Evolutionary conservation across 23 tunicate genomes (phyloP), one percentile per base, ranked within the genome.

Genomic region (Botrylloides violaceus): DNA sequence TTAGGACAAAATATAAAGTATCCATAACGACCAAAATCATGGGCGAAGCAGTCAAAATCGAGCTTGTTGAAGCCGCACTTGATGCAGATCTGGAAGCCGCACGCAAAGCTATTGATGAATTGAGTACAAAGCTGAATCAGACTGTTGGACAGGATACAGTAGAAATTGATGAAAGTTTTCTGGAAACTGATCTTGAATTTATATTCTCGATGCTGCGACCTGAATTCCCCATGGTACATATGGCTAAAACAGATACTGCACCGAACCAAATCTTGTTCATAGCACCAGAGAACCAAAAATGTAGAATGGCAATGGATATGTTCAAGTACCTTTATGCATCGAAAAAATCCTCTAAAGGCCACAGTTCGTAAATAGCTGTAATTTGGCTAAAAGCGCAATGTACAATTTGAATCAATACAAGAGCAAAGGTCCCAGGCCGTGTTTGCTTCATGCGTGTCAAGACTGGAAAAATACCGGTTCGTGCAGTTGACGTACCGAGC

Each of bases 251-350:
- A 34, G 35, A 63, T 31, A 28, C 32, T 31, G 26, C 70, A 3
- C 70, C 70, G 29, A 6, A 28, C 35, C 32, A 63, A 3, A 9
- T 63, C 7, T 25, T 63, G 33, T 63, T 63, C 70, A 63, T 33
- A 19, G 70, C 70, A 25, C 70, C 70, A 3, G 35, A 63, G 4
- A 22, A 29, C 4, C 7, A 29, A 29, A 63, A 63, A 31, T 63
- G 70, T 34, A 63, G 5, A 23, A 63, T 63, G 70, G 70, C 70
- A 4, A 15, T 4, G 9, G 70, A 63, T 4, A 63, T 63, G 70
- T 63, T 63, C 70, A 63, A 63, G 35, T 34, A 63, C 35, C 29
- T 63, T 63, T 43, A 15, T 43, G 53, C n/a, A n/a, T n/a, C n/a
- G n/a, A n/a, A n/a, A n/a, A n/a, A n/a, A n/a, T n/a, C n/a, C n/a